These are phyloP conservation scores for Forficula auricularia DNA, from an alignment of 1,140 invertebrate species.

Conservation along the genomic window DNA sequence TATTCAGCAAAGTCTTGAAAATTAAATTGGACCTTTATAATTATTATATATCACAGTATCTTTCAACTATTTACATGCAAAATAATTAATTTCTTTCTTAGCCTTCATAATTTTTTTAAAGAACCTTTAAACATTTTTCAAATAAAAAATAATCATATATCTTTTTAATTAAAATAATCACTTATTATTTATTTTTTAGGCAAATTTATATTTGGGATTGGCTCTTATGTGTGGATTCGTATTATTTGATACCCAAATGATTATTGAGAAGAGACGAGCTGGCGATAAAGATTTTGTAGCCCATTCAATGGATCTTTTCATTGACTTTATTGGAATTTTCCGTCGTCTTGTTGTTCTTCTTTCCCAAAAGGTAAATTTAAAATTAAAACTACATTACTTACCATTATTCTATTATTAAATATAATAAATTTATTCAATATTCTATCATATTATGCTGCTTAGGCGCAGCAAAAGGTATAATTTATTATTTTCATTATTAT, in stretches of 20 bases:
- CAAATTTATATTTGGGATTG: slow-evolving; percentile 73
- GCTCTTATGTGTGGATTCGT: slow-evolving; percentile 85
- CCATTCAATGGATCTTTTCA: slow-evolving; percentile 77
- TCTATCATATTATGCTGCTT: too few species aligned
- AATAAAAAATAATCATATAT: too few species aligned
- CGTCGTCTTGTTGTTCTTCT: slow-evolving; percentile 73
- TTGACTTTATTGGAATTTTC: slow-evolving; percentile 85
- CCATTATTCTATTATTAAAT: background rate
- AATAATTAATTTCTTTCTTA: too few species aligned
- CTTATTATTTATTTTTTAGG: slow-evolving; percentile 31
- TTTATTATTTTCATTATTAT: too few species aligned
- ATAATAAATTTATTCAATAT: background rate
- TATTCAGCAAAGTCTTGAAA: too few species aligned
- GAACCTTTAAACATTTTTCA: too few species aligned
- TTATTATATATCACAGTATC: too few species aligned
- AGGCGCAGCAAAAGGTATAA: too few species aligned
- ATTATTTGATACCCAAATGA: slow-evolving; percentile 88
- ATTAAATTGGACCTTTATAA: too few species aligned
- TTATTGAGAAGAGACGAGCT: slow-evolving; percentile 75
- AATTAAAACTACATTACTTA: background rate
- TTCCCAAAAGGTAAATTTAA: slow-evolving; percentile 59
- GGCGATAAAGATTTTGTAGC: slow-evolving; percentile 85
- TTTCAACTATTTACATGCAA: too few species aligned
- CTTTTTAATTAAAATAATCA: too few species aligned
- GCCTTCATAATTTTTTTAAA: too few species aligned